These are phyloP conservation scores for Lipophrys pholis DNA, from an alignment of 2,113 vertebrate genomes.

Conservation along the genomic window DNA sequence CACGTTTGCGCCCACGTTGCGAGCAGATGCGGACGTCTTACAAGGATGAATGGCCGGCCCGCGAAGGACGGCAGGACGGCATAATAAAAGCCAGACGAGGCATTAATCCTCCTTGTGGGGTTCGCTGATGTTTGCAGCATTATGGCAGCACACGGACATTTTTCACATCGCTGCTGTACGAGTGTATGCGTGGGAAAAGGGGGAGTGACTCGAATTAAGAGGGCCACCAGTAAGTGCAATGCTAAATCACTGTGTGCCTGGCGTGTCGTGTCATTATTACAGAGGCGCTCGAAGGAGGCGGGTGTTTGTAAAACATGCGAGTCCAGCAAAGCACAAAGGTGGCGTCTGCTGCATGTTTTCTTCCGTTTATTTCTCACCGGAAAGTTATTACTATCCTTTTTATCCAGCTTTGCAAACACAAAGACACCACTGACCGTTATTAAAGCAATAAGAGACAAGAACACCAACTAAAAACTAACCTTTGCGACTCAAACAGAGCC, in stretches of 20 bases:
- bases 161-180: constrained; percentile 45
- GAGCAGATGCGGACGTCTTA: constrained; percentile 68
- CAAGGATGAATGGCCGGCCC: constrained; percentile 69
- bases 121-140: constrained; percentile 78
- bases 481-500: constrained; percentile 16
- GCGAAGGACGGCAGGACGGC: constrained; percentile 70
- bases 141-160: constrained; percentile 66
- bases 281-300: constrained; percentile 2
- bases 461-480: constrained; percentile 33
- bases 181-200: neutral
- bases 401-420: neutral
- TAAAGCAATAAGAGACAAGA: constrained; percentile 20
- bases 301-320: neutral
- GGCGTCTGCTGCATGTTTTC: no score
- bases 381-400: neutral
- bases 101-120: constrained; percentile 78
- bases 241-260: constrained; percentile 65
- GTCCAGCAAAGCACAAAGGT: neutral
- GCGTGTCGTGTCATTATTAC: constrained; percentile 63
- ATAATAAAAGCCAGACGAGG: constrained; percentile 74
- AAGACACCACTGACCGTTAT: neutral
- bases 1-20: constrained; percentile 25
- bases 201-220: constrained; percentile 30
- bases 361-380: neutral
- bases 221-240: constrained; percentile 39